phyloP scores from a whole-genome alignment of 2,797 vertebrate species.

The Champsocephalus esox region DNA sequence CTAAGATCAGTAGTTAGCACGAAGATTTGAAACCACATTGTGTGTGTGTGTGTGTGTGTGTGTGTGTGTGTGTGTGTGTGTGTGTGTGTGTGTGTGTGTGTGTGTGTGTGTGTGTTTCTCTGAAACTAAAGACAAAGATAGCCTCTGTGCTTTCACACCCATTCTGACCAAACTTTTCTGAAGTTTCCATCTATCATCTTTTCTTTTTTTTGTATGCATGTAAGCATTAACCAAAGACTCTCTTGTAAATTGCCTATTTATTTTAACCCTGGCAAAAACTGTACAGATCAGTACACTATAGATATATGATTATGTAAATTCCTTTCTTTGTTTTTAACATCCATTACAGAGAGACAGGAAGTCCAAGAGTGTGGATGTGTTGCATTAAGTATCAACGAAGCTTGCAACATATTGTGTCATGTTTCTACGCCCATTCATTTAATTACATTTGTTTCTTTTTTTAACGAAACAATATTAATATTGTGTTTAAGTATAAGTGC shows the following conservation, averaged over 20 bases:
- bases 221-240: not conserved
- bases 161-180: slow-evolving; percentile 21
- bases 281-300: too few relatives aligned
- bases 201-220: not conserved
- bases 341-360: slow-evolving; percentile 5
- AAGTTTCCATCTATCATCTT: slow-evolving; percentile 26
- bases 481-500: slow-evolving; percentile 9
- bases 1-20: too few relatives aligned
- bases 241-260: not conserved
- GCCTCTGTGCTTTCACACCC: slow-evolving; percentile 4
- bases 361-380: not conserved
- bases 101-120: too few relatives aligned
- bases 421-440: not conserved
- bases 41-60: too few relatives aligned
- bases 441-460: not conserved
- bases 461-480: not conserved
- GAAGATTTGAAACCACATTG: too few relatives aligned
- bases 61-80: too few relatives aligned
- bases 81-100: too few relatives aligned
- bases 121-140: slow-evolving; percentile 1
- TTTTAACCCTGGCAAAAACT: too few relatives aligned
- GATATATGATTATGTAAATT: too few relatives aligned
- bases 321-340: not conserved
- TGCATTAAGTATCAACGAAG: not conserved
- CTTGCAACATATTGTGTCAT: not conserved